These are phyloP conservation scores for Trichomalopsis sarcophagae DNA, from an alignment of 1,140 invertebrate species.

Conservation along the genomic window DNA sequence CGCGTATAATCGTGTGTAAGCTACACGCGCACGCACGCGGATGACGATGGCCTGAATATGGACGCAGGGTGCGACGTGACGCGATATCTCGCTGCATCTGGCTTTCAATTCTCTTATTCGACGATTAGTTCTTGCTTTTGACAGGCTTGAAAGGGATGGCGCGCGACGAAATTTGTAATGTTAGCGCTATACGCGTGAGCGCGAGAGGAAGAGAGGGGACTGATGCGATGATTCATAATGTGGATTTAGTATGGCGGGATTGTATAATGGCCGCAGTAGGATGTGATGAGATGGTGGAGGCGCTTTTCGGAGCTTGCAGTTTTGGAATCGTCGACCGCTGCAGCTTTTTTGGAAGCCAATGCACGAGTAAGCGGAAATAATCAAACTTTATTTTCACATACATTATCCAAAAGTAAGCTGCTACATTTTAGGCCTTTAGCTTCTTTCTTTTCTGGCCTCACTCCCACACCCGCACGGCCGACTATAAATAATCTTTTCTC, in stretches of 20 bases:
- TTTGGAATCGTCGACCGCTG: too few species aligned
- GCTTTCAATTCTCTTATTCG: conserved; percentile 34
- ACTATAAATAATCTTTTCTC: neutral
- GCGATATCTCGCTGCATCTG: neutral
- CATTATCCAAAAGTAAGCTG: too few species aligned
- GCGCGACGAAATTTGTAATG: neutral
- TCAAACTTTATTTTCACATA: too few species aligned
- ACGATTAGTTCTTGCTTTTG: conserved; percentile 41
- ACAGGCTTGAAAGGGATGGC: neutral
- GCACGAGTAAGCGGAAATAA: too few species aligned
- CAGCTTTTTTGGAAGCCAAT: too few species aligned
- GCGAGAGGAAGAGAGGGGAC: neutral
- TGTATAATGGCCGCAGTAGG: neutral
- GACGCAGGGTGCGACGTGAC: neutral
- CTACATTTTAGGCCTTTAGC: neutral
- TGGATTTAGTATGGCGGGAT: neutral
- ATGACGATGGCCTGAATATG: conserved; percentile 8
- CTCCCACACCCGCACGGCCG: neutral
- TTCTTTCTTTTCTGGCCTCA: neutral
- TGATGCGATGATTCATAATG: neutral
- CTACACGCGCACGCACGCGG: neutral
- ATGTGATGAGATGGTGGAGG: too few species aligned
- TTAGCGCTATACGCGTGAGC: neutral
- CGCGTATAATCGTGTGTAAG: conserved; percentile 24
- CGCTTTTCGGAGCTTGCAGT: too few species aligned